phyloP scores from a whole-genome alignment of 2,797 vertebrate genomes.

The Muraenolepis orangiensis region DNA sequence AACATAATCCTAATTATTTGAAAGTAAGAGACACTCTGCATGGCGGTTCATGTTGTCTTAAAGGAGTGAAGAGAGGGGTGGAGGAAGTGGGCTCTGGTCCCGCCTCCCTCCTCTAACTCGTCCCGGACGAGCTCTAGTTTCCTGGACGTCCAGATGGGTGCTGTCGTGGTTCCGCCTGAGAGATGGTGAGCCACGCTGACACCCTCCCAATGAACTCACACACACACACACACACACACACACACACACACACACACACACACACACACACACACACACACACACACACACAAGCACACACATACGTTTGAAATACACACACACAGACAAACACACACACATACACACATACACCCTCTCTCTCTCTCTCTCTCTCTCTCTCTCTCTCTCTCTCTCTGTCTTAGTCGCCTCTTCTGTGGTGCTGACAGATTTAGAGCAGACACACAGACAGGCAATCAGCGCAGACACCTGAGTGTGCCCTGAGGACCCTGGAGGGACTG shows the following conservation, averaged over 20 bases:
- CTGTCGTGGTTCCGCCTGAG: constrained; percentile 43
- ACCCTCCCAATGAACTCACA: constrained; percentile 24
- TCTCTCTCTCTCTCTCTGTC: not conserved
- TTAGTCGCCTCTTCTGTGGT: constrained; percentile 44
- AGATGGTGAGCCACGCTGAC: constrained; percentile 47
- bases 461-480: constrained; percentile 71
- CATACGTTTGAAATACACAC: no score
- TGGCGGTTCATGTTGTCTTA: no score
- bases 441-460: constrained; percentile 72
- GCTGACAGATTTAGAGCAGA: constrained; percentile 80
- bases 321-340: no score
- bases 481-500: constrained; percentile 47
- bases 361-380: constrained; percentile 31
- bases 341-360: constrained; percentile 26
- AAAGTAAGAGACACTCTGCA: no score
- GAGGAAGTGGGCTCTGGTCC: no score
- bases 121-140: no score
- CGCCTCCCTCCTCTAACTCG: no score
- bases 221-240: constrained; percentile 20
- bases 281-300: not conserved
- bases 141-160: no score
- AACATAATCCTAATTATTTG: no score
- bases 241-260: constrained; percentile 13
- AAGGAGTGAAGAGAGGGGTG: no score
- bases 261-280: constrained; percentile 4